Evolutionary conservation across 2,113 vertebrate species (phyloP).

Genomic region (Cathartes aura): DNA sequence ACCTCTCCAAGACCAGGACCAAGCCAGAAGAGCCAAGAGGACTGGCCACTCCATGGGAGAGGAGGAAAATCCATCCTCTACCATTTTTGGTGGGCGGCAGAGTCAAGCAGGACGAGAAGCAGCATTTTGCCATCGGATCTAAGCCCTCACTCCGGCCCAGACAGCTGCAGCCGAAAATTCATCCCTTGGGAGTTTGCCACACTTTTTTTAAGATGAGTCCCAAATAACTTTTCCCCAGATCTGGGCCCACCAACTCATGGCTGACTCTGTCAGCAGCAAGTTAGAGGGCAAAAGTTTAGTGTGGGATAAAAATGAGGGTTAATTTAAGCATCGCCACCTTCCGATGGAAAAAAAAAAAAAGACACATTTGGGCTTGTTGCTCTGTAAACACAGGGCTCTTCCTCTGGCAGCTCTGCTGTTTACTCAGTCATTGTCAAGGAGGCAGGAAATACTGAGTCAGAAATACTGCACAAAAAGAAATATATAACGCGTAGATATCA

Average conservation of each 20-base stretch:
- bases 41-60: background rate
- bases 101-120: background rate
- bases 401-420: conserved; percentile 34
- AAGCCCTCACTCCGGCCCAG: background rate
- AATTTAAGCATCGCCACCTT: conserved; percentile 18
- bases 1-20: background rate
- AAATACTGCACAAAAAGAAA: conserved; percentile 47
- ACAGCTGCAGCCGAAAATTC: background rate
- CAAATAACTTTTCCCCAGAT: background rate
- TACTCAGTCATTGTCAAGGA: conserved; percentile 47
- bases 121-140: background rate
- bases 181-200: background rate
- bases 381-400: background rate
- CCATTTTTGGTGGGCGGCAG: background rate
- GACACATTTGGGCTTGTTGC: background rate
- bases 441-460: conserved; percentile 71
- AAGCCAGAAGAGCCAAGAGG: background rate
- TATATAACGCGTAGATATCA: background rate
- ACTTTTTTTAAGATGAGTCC: background rate
- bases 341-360: background rate
- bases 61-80: background rate
- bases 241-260: background rate
- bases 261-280: background rate
- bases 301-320: conserved; percentile 17
- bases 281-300: background rate